Evolutionary conservation across 2,888 invertebrate genomes (phyloP).

Genomic region (Beris chalybata): DNA sequence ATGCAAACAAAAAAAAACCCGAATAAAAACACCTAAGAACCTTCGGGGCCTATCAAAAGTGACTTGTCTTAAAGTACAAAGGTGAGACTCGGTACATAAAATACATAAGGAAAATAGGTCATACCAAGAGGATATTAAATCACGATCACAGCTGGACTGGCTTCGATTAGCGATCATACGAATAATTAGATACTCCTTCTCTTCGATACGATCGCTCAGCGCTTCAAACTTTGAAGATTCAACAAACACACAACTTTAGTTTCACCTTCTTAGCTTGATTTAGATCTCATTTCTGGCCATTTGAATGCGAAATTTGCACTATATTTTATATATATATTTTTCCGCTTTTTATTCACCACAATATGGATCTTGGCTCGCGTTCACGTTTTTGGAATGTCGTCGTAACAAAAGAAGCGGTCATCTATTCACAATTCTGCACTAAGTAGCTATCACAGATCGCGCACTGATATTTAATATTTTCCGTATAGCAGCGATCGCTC

Average conservation of each 20-base stretch:
- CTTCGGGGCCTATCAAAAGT: too few relatives aligned
- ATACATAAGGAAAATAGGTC: too few relatives aligned
- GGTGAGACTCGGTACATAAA: too few relatives aligned
- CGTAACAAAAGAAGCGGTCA: neutral
- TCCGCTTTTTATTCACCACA: slow-evolving; percentile 5
- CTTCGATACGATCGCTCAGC: too few relatives aligned
- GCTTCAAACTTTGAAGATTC: too few relatives aligned
- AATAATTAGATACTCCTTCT: too few relatives aligned
- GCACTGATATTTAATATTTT: slow-evolving; percentile 16
- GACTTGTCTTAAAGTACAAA: too few relatives aligned
- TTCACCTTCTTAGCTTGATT: slow-evolving; percentile 23
- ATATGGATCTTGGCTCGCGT: neutral
- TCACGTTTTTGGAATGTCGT: neutral
- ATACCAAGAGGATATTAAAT: too few relatives aligned
- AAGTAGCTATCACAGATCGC: slow-evolving; percentile 5
- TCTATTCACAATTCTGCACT: neutral
- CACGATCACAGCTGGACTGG: too few relatives aligned
- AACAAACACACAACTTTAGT: slow-evolving; percentile 12
- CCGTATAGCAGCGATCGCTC: slow-evolving; percentile 1
- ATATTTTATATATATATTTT: neutral
- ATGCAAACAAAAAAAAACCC: too few relatives aligned
- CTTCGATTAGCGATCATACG: too few relatives aligned
- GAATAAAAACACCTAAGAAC: too few relatives aligned
- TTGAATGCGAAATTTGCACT: slow-evolving; percentile 14
- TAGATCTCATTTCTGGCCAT: slow-evolving; percentile 22